Evolutionary conservation across 2,888 invertebrate species (phyloP), one percentile per base, ranked within the genome.

Genomic region (Leucophenga montana): DNA sequence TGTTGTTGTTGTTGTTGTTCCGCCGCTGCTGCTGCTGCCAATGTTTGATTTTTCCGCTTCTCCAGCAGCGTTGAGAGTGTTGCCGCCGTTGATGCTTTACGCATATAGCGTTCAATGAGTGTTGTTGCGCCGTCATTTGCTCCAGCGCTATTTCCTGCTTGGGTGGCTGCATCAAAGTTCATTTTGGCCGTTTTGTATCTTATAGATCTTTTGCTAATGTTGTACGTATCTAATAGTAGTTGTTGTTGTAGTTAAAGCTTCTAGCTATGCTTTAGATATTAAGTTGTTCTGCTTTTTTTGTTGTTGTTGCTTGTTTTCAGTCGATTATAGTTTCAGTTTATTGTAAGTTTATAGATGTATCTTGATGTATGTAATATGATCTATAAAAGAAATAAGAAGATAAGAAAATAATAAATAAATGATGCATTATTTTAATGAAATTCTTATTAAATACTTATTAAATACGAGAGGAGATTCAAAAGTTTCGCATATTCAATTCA

Each of bases 31-130:
- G 59, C 0, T 50, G 50, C 4, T 27, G 27, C 27, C 2, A 39
- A 8, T 11, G 39, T 39, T 39, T 39, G 39, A 8, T 39, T 39
- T n/a, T 27, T 22, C 27, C 20, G 57, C 27, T 57, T 27, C 14
- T 50, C 18, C 16, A 50, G 46, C 66, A 71, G 66, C 68, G 72
- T 73, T 48, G 70, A 75, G 20, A 62, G 67, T 61, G 66, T 66
- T 71, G 71, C 53, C 31, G 64, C 22, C 11, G 46, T 39, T 0
- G 16, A 44, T 44, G 66, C 22, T 57, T 67, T 39, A 62, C 54
- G 3, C 39, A 16, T 20, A 48, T 48, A 5, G 67, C 18, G 13
- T 62, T 16, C 22, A 8, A 18, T 20, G 18, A 54, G 39, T 11
- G 39, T 39, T 39, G 39, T 39, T 39, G 39, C 18, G 20, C 0